These are phyloP conservation scores for Thunnus thynnus DNA, from an alignment of 2,113 vertebrate species.

Conservation along the genomic window DNA sequence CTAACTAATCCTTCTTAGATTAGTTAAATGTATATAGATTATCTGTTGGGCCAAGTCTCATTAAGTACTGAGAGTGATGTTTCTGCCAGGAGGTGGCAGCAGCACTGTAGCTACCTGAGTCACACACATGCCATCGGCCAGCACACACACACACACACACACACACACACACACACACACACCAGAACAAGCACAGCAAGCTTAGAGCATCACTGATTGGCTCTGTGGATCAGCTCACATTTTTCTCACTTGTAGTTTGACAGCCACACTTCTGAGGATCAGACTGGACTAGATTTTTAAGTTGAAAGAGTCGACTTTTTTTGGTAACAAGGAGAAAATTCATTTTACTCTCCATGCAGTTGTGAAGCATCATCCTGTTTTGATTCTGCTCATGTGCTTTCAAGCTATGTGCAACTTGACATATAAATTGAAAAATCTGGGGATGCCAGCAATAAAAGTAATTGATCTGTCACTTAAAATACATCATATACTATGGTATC, in stretches of 20 bases:
- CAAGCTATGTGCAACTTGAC: neutral
- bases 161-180: slow-evolving; percentile 9
- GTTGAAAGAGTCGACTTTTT: slow-evolving; percentile 5
- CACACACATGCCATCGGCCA: neutral
- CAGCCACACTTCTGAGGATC: slow-evolving; percentile 11
- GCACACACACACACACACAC: slow-evolving; percentile 1
- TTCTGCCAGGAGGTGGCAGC: slow-evolving; percentile 77
- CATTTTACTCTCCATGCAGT: neutral
- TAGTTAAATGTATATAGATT: neutral
- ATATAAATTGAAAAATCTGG: neutral
- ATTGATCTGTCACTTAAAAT: neutral
- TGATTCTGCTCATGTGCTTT: neutral
- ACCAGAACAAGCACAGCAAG: neutral
- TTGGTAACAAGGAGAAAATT: neutral
- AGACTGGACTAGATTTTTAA: neutral
- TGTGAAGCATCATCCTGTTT: neutral
- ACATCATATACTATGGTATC: no score
- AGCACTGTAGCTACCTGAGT: slow-evolving; percentile 42
- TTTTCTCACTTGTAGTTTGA: slow-evolving; percentile 38
- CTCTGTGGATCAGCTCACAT: slow-evolving; percentile 5
- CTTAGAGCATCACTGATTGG: slow-evolving; percentile 20
- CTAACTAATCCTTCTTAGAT: neutral
- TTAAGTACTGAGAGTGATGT: neutral
- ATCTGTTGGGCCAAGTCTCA: neutral
- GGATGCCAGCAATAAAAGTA: neutral